Evolutionary conservation across 2,888 invertebrate species (phyloP).

Genomic region (Drosophila antonietae): DNA sequence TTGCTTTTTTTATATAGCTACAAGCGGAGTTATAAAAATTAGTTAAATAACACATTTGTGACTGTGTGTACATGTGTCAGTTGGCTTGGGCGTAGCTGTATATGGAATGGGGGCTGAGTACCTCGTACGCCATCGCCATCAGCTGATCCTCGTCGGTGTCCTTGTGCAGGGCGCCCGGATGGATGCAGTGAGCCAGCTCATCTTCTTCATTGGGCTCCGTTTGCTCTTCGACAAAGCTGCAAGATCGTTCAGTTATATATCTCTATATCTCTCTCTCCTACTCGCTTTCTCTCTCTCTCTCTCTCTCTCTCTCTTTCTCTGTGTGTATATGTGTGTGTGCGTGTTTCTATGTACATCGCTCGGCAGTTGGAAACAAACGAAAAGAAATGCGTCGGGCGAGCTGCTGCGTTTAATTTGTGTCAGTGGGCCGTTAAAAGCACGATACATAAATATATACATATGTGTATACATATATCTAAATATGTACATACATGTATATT

Average conservation of each 20-base stretch:
- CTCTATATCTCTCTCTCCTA: constrained; percentile 34
- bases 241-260: constrained; percentile 75
- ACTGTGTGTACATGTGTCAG: constrained; percentile 23
- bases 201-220: constrained; percentile 87
- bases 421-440: constrained; percentile 64
- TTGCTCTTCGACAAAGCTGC: constrained; percentile 89
- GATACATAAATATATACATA: constrained; percentile 17
- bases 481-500: constrained; percentile 14
- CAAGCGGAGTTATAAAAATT: constrained; percentile 40
- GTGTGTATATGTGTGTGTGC: constrained; percentile 24
- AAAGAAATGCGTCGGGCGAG: constrained; percentile 38
- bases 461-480: neutral
- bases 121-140: constrained; percentile 88
- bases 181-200: constrained; percentile 89
- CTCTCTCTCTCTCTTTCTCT: constrained; percentile 30
- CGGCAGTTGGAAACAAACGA: constrained; percentile 63
- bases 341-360: constrained; percentile 26
- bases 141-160: constrained; percentile 88
- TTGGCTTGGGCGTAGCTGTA: constrained; percentile 27
- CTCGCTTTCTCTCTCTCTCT: constrained; percentile 36
- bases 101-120: constrained; percentile 63
- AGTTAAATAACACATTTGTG: constrained; percentile 39
- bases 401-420: constrained; percentile 54
- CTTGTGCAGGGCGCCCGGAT: constrained; percentile 87
- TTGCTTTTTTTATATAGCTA: constrained; percentile 11